Percentiles rank a stretch among this genome's conserved stretches.
Conservation (phyloP, 2,113 vertebrate genomes). For the Actinemys pallida region DNA sequence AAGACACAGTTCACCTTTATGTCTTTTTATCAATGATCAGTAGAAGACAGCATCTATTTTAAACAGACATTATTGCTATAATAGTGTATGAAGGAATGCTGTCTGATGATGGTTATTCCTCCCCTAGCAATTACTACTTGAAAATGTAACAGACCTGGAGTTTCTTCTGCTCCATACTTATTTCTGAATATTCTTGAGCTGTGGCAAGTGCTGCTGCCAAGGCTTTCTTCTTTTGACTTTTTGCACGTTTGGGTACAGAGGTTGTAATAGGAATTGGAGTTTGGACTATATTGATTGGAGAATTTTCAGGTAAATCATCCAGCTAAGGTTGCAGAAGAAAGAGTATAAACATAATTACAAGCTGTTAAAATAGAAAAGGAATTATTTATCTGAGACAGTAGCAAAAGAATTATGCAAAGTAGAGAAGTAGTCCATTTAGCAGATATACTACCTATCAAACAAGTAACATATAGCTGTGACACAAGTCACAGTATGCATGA, state of each 20-base stretch:
- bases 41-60: not conserved
- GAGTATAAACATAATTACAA: not conserved
- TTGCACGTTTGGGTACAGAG: conserved; percentile 96
- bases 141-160: conserved; percentile 84
- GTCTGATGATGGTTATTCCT: not conserved
- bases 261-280: conserved; percentile 98
- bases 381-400: not conserved
- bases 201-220: conserved; percentile 96
- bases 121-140: not conserved
- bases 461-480: not conserved
- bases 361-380: not conserved
- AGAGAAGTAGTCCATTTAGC: not conserved
- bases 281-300: conserved; percentile 97
- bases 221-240: conserved; percentile 99
- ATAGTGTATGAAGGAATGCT: not conserved
- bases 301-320: conserved; percentile 96
- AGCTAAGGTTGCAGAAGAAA: conserved; percentile 79
- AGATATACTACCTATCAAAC: not conserved
- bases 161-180: conserved; percentile 99
- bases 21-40: not conserved
- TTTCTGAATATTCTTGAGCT: conserved; percentile 97
- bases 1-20: not conserved
- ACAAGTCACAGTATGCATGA: not conserved
- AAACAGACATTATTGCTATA: not conserved
- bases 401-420: not conserved